Conservation (phyloP, 2,888 invertebrate species). For the Tetragonisca angustula region DNA sequence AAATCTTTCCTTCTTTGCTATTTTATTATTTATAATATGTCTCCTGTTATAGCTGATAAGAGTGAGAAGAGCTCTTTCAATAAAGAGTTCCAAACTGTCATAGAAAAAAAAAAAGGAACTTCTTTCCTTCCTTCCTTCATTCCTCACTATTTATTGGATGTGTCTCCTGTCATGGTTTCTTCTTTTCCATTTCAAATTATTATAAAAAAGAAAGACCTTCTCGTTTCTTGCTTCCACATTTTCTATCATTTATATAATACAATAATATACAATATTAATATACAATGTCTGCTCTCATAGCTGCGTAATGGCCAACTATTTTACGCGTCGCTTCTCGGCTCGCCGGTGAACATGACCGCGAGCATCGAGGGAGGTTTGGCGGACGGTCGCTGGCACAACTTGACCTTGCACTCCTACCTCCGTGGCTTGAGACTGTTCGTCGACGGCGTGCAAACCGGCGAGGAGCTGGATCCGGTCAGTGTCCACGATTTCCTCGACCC, state of each 20-base stretch:
- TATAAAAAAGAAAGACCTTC: no score
- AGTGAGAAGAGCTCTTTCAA: slow-evolving; percentile 77
- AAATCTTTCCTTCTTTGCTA: no score
- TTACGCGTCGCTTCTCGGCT: slow-evolving; percentile 92
- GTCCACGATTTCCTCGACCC: slow-evolving; percentile 97
- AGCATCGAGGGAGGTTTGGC: slow-evolving; percentile 86
- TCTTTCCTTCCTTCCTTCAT: background rate
- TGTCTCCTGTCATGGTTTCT: slow-evolving; percentile 82
- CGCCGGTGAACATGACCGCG: slow-evolving; percentile 93
- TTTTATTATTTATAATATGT: no score
- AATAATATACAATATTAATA: no score
- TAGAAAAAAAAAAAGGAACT: background rate
- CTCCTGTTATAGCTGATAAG: slow-evolving; percentile 85
- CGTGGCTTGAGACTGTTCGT: slow-evolving; percentile 90
- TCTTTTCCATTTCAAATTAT: background rate
- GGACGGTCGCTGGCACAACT: slow-evolving; percentile 96
- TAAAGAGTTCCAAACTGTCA: background rate
- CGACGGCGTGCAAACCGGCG: slow-evolving; percentile 90
- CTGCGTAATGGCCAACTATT: slow-evolving; percentile 90
- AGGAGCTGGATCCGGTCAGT: slow-evolving; percentile 93
- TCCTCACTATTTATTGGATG: background rate
- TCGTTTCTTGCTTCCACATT: background rate
- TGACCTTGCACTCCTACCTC: slow-evolving; percentile 90
- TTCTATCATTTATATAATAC: background rate
- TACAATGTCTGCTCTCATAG: slow-evolving; percentile 74